A percentile compares a stretch with the other conserved stretches of the same genome.
phyloP scores from a whole-genome alignment of 2,113 vertebrate species.

The Podarcis cretensis region DNA sequence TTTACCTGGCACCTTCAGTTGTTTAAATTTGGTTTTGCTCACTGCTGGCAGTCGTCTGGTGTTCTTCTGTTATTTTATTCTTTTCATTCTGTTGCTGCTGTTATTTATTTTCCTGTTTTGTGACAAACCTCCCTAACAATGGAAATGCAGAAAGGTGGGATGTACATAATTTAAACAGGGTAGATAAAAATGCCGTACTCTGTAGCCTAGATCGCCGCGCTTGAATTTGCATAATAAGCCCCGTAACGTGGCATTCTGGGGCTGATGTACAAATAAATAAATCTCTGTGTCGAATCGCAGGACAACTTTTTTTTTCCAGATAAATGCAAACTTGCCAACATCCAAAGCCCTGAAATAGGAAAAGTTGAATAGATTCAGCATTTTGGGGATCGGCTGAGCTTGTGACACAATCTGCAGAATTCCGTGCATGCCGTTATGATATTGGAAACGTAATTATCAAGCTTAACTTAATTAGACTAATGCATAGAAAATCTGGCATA shows the following conservation, averaged over 20 bases:
- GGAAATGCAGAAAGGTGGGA: neutral
- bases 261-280: slow-evolving; percentile 7
- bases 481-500: slow-evolving; percentile 82
- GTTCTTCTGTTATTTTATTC: neutral
- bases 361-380: slow-evolving; percentile 21
- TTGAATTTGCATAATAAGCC: neutral
- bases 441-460: slow-evolving; percentile 79
- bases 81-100: neutral
- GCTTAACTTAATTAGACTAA: slow-evolving; percentile 86
- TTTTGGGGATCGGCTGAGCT: slow-evolving; percentile 68
- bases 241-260: slow-evolving; percentile 42
- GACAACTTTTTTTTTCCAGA: slow-evolving; percentile 45
- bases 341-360: slow-evolving; percentile 31
- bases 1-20: neutral
- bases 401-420: slow-evolving; percentile 62
- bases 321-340: slow-evolving; percentile 44
- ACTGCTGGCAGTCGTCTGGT: neutral
- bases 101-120: neutral
- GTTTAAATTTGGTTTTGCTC: neutral
- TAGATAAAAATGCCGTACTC: neutral
- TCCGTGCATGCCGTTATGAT: slow-evolving; percentile 64
- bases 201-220: neutral
- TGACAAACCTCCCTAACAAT: neutral
- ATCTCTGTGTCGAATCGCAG: slow-evolving; percentile 33
- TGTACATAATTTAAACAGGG: neutral